A percentile compares a stretch with the other conserved stretches of the same genome.
These are phyloP conservation scores for Ophonus ardosiacus DNA, from an alignment of 2,888 invertebrate genomes.

Conservation along the genomic window DNA sequence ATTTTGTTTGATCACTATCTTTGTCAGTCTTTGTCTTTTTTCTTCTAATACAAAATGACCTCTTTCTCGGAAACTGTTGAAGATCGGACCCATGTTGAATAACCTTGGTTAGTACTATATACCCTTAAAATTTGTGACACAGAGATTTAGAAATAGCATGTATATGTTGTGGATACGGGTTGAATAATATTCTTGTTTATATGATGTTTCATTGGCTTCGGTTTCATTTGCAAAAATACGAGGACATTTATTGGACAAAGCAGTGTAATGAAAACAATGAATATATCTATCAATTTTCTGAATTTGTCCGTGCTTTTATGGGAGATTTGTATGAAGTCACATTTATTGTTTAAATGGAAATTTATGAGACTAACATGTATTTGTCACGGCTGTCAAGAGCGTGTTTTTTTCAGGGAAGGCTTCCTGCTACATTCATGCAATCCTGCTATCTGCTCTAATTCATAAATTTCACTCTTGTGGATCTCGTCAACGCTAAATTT, in stretches of 20 bases:
- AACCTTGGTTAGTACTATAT: too few relatives aligned
- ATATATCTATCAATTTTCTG: slow-evolving; percentile 6
- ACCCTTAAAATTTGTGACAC: too few relatives aligned
- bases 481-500: not conserved
- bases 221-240: too few relatives aligned
- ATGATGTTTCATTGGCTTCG: too few relatives aligned
- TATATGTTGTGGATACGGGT: too few relatives aligned
- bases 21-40: too few relatives aligned
- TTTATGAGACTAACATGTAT: slow-evolving; percentile 14
- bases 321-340: slow-evolving; percentile 1
- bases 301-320: not conserved
- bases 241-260: not conserved
- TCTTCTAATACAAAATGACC: too few relatives aligned
- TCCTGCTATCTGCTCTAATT: not conserved
- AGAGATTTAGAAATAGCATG: too few relatives aligned
- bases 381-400: not conserved
- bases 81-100: too few relatives aligned
- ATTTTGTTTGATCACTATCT: too few relatives aligned
- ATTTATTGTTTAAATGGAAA: slow-evolving; percentile 33
- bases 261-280: not conserved
- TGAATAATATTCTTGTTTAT: too few relatives aligned
- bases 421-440: not conserved
- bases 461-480: slow-evolving; percentile 21
- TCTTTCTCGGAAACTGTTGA: too few relatives aligned
- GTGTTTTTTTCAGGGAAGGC: not conserved